Conservation (phyloP, 2,113 vertebrate genomes). For the Tyrannus savana region DNA sequence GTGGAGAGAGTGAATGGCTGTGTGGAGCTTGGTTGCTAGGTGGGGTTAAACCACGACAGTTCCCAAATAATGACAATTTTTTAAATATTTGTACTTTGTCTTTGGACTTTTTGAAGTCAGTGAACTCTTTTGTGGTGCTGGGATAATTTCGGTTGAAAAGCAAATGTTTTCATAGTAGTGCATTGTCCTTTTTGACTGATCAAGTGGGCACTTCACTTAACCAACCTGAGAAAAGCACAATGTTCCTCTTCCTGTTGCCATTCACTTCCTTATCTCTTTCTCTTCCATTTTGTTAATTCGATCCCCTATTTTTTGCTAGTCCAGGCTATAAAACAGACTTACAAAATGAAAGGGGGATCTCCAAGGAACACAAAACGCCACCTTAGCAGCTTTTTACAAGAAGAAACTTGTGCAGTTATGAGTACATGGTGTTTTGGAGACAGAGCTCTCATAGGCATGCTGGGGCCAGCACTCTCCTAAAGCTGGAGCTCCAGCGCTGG, state of each 20-base stretch:
- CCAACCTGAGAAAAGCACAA: background rate
- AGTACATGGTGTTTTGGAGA: background rate
- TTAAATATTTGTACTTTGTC: background rate
- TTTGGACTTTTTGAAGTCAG: background rate
- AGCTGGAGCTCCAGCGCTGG: background rate
- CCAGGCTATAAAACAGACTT: background rate
- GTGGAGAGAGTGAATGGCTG: background rate
- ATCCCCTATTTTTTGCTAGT: background rate
- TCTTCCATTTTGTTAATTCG: background rate
- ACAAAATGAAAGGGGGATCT: background rate
- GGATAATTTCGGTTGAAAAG: background rate
- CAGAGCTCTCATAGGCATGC: background rate
- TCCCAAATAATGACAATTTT: background rate
- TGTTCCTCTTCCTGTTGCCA: background rate
- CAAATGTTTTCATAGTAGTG: background rate
- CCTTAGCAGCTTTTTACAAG: background rate
- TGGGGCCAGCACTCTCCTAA: background rate
- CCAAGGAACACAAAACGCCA: accelerated
- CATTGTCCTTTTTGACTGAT: background rate
- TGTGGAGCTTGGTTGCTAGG: background rate
- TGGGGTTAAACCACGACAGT: background rate
- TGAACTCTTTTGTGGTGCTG: background rate
- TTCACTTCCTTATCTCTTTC: background rate
- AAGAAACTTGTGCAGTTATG: background rate
- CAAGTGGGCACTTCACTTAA: background rate